Evolutionary conservation across 2,888 invertebrate species (phyloP), one percentile per base, ranked within the genome.

Genomic region (Diaperis boleti): DNA sequence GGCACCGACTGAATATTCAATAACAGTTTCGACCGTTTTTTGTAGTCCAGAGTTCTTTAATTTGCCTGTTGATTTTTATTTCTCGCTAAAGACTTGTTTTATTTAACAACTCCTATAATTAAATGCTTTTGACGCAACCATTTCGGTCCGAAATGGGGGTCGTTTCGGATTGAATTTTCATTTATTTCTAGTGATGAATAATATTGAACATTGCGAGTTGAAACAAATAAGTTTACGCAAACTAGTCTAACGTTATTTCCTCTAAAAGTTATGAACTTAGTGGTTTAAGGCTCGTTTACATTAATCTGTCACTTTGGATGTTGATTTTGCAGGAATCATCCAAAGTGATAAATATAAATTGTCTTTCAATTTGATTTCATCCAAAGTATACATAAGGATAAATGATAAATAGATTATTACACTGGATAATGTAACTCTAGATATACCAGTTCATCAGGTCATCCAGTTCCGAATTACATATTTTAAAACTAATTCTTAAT

Each of bases 1-100:
- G 20, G 15, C 41, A 37, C n/a, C n/a, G n/a, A 37, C 52, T 52
- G 54, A 54, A 54, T 54, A 54, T 54, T 54, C 54, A 41, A 54
- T 54, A n/a, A n/a, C 42, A 54, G 29, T 26, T 29, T 31, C 54
- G 18, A 39, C 26, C 42, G 14, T 54, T 54, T 54, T 52, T 41
- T 54, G 29, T 41, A 41, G 41, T 42, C 54, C 13, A 26, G 6
- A n/a, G n/a, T n/a, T 52, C 49, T 52, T 54, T 41, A 41, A 41
- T 54, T 44, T 54, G 17, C 39, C 37, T 54, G 54, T 54, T 54
- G 41, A 54, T 54, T 41, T 54, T 54, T 54, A 54, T 54, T 41
- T 41, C 10, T 15, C 54, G 29, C 54, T 29, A 17, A 54, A 54
- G 41, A 39, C 54, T 54, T 33, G 17, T 49, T 39, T 50, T 52